Percentiles rank a stretch among this genome's conserved stretches.
phyloP scores from a whole-genome alignment of 2,797 vertebrate genomes.

The Falco naumanni region DNA sequence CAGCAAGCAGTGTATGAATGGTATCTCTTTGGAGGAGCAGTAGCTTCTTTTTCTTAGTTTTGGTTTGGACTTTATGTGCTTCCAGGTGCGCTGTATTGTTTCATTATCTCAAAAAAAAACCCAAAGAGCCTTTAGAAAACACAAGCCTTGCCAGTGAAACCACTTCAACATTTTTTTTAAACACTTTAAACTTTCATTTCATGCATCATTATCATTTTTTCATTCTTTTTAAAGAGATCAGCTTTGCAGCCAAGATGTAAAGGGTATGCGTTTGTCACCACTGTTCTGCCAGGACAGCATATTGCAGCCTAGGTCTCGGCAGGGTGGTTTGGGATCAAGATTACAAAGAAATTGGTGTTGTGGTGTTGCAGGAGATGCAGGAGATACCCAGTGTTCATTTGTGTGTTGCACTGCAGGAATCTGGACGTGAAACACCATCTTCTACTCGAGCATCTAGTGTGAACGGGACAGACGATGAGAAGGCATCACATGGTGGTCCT shows the following conservation, averaged over 20 bases:
- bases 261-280: neutral
- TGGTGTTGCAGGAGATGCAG: neutral
- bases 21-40: neutral
- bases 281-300: neutral
- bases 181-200: neutral
- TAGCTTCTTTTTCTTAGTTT: neutral
- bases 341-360: neutral
- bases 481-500: constrained; percentile 84
- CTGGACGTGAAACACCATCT: constrained; percentile 86
- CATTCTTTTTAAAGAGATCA: neutral
- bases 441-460: constrained; percentile 89
- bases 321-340: neutral
- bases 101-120: neutral
- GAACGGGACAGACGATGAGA: constrained; percentile 95
- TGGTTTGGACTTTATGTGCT: neutral
- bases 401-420: constrained; percentile 78
- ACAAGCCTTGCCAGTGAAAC: neutral
- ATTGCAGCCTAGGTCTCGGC: neutral
- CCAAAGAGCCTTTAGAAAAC: neutral
- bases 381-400: neutral
- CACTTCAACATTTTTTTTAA: neutral
- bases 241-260: constrained; percentile 10
- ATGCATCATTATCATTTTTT: neutral
- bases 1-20: neutral
- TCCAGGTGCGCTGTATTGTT: neutral